Evolutionary conservation across 2,113 vertebrate genomes (phyloP).

Genomic region (Eonycteris spelaea): DNA sequence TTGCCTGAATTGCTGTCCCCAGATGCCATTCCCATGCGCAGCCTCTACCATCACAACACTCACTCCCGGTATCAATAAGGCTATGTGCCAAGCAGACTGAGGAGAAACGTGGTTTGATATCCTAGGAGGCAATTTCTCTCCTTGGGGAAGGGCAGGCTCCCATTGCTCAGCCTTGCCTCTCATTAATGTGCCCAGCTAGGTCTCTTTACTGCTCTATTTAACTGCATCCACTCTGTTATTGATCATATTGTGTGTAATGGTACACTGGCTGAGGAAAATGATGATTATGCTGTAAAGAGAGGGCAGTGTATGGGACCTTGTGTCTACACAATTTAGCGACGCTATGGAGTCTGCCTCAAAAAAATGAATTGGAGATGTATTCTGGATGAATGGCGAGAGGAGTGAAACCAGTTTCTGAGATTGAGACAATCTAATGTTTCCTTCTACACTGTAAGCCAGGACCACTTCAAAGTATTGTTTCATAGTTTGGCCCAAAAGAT

Average conservation of each 20-base stretch:
- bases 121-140: neutral
- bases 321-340: neutral
- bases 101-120: slow-evolving; percentile 26
- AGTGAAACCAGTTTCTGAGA: neutral
- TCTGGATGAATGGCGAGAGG: neutral
- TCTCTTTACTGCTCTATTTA: slow-evolving; percentile 41
- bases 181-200: neutral
- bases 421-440: neutral
- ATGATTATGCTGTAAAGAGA: slow-evolving; percentile 22
- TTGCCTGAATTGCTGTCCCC: neutral
- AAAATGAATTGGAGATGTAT: neutral
- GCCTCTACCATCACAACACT: neutral
- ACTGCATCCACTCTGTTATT: slow-evolving; percentile 1
- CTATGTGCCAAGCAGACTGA: neutral
- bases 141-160: neutral
- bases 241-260: slow-evolving; percentile 28
- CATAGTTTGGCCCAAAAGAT: neutral
- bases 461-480: neutral
- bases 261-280: slow-evolving; percentile 30
- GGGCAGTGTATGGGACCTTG: neutral
- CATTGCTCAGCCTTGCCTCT: neutral
- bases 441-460: neutral
- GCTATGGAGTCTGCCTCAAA: neutral
- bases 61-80: neutral
- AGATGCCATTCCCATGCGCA: neutral